Evolutionary conservation across 2,888 invertebrate species (phyloP).

Genomic region (Sphaerophoria taeniata): DNA sequence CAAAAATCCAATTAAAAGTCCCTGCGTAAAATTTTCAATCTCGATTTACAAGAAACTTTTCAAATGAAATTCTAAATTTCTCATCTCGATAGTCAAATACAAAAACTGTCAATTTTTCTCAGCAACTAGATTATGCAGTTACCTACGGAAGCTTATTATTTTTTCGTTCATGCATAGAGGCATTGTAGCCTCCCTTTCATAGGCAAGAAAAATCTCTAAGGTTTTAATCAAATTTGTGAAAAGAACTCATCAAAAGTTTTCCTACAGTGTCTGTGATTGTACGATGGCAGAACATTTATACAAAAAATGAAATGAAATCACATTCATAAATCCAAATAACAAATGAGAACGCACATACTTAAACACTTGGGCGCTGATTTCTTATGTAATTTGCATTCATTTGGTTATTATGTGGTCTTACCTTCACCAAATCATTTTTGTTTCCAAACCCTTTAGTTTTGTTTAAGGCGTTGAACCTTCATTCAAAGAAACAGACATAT

Average conservation of each 20-base stretch:
- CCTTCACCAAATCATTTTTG: too few species aligned
- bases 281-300: not conserved
- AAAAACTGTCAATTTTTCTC: slow-evolving; percentile 30
- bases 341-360: not conserved
- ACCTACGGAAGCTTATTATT: too few species aligned
- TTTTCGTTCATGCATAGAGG: not conserved
- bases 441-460: too few species aligned
- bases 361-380: not conserved
- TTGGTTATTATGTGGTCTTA: not conserved
- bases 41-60: slow-evolving; percentile 15
- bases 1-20: too few species aligned
- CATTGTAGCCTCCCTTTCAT: not conserved
- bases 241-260: slow-evolving; percentile 32
- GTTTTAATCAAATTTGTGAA: slow-evolving; percentile 22
- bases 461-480: too few species aligned
- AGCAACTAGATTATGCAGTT: slow-evolving; percentile 18
- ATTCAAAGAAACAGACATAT: too few species aligned
- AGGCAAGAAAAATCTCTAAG: slow-evolving; percentile 1
- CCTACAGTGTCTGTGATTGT: slow-evolving; percentile 3
- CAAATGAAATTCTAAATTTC: slow-evolving; percentile 27
- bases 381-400: slow-evolving; percentile 10
- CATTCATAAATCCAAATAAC: not conserved
- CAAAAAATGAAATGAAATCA: not conserved
- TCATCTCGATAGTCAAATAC: slow-evolving; percentile 14
- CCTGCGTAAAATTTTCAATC: too few species aligned